Conservation (phyloP, 2,113 vertebrate species). For the Larimichthys polyactis region DNA sequence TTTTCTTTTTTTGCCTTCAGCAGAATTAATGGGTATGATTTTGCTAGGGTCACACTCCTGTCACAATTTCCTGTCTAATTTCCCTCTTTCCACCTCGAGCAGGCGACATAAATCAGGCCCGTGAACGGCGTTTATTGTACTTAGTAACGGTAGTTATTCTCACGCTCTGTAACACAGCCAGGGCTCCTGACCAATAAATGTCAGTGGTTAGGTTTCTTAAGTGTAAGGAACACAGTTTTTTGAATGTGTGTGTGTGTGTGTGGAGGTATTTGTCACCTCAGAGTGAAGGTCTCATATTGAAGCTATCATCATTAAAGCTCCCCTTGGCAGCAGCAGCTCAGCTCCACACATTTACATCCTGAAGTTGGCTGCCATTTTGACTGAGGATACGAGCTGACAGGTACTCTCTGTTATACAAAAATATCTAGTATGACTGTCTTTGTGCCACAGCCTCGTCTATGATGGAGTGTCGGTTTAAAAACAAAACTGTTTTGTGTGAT, state of each 20-base stretch:
- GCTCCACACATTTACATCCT: slow-evolving; percentile 25
- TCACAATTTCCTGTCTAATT: slow-evolving; percentile 76
- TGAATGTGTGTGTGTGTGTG: slow-evolving; percentile 18
- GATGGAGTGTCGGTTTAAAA: background rate
- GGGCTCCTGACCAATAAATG: slow-evolving; percentile 70
- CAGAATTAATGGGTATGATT: slow-evolving; percentile 47
- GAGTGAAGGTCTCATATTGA: slow-evolving; percentile 74
- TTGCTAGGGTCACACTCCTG: slow-evolving; percentile 63
- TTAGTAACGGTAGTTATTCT: slow-evolving; percentile 71
- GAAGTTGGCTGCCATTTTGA: slow-evolving; percentile 46
- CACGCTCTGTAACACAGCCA: slow-evolving; percentile 49
- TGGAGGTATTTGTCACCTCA: slow-evolving; percentile 69
- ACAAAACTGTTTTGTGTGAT: background rate
- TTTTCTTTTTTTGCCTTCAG: slow-evolving; percentile 34
- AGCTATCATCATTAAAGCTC: slow-evolving; percentile 72
- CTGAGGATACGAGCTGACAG: slow-evolving; percentile 39
- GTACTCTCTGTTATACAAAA: slow-evolving; percentile 17
- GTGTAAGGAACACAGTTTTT: slow-evolving; percentile 25
- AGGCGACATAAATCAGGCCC: slow-evolving; percentile 72
- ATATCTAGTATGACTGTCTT: background rate
- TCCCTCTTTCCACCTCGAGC: slow-evolving; percentile 60
- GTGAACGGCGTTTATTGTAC: slow-evolving; percentile 69
- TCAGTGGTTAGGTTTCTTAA: slow-evolving; percentile 54
- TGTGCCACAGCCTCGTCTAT: background rate
- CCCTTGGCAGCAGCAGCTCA: slow-evolving; percentile 29